Conservation (phyloP, 35 echinoderm and acorn worm species). For the Stichopus chloronotus region DNA sequence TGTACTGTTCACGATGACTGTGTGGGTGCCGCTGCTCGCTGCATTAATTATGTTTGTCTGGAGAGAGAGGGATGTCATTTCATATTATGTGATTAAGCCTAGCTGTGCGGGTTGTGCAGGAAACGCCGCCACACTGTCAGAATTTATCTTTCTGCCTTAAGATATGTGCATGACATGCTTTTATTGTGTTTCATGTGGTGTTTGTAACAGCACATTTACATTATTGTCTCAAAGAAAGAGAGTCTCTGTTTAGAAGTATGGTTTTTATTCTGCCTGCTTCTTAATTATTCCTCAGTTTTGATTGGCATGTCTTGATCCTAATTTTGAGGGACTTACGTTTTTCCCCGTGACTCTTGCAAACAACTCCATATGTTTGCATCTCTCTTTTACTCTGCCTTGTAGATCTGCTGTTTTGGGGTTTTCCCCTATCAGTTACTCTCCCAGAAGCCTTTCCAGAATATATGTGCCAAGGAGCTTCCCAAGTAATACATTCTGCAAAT, state of each 20-base stretch:
- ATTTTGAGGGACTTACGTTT: neutral
- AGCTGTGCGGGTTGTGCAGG: neutral
- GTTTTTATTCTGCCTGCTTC: no score
- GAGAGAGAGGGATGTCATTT: neutral
- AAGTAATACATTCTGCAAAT: no score
- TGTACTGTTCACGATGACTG: neutral
- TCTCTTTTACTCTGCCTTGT: neutral
- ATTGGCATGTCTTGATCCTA: neutral
- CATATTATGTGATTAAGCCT: neutral
- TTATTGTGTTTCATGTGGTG: neutral
- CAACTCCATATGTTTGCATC: neutral
- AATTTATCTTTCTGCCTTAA: neutral
- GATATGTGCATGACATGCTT: neutral
- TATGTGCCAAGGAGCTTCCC: no score
- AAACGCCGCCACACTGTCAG: neutral
- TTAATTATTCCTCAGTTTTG: no score
- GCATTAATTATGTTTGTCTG: slow-evolving; percentile 24
- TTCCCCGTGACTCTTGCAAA: neutral
- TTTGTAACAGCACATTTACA: no score
- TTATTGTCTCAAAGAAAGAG: no score
- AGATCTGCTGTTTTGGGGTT: neutral
- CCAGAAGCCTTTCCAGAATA: neutral
- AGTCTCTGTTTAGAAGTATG: no score
- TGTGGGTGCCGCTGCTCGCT: neutral
- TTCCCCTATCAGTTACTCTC: neutral